A percentile compares a stretch with the other conserved stretches of the same genome.
Conservation (phyloP, 2,888 invertebrate species). For the Rhingia rostrata region DNA sequence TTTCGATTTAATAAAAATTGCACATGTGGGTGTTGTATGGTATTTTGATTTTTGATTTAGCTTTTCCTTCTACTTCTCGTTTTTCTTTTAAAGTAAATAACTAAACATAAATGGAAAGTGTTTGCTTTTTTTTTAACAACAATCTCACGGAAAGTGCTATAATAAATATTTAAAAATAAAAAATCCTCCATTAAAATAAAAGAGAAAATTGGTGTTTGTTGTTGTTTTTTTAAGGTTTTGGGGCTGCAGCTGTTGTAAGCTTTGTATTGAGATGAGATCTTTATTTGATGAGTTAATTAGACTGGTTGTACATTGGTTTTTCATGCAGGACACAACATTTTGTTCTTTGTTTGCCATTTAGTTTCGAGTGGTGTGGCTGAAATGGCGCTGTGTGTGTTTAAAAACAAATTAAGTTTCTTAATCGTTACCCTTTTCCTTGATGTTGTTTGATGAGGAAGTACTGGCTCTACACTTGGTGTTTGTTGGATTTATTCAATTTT, state of each 20-base stretch:
- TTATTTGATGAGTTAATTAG: slow-evolving; percentile 32
- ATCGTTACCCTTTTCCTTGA: too few species aligned
- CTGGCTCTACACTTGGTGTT: not conserved
- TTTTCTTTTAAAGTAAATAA: slow-evolving; percentile 45
- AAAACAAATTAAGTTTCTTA: slow-evolving; percentile 11
- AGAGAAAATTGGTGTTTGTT: slow-evolving; percentile 1
- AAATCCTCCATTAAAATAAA: not conserved
- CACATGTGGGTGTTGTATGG: slow-evolving; percentile 29
- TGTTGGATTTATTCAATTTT: not conserved
- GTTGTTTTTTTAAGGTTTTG: not conserved
- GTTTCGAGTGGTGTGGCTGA: not conserved
- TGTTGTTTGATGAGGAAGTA: too few species aligned
- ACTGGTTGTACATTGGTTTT: slow-evolving; percentile 19
- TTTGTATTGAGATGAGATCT: slow-evolving; percentile 44
- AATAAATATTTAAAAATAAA: slow-evolving; percentile 29
- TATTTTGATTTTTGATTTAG: slow-evolving; percentile 9
- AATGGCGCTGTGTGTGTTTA: slow-evolving; percentile 35
- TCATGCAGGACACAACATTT: slow-evolving; percentile 40
- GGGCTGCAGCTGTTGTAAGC: slow-evolving; percentile 9
- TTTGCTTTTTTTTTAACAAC: slow-evolving; percentile 1
- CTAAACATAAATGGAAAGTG: slow-evolving; percentile 10
- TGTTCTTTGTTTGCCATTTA: not conserved
- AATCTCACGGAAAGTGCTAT: slow-evolving; percentile 23
- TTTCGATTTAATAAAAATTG: slow-evolving; percentile 70
- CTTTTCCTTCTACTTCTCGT: not conserved